A percentile compares a stretch with the other conserved stretches of the same genome.
phyloP scores from a whole-genome alignment of 2,888 invertebrate species.

The Lissocephala sabroskyi region DNA sequence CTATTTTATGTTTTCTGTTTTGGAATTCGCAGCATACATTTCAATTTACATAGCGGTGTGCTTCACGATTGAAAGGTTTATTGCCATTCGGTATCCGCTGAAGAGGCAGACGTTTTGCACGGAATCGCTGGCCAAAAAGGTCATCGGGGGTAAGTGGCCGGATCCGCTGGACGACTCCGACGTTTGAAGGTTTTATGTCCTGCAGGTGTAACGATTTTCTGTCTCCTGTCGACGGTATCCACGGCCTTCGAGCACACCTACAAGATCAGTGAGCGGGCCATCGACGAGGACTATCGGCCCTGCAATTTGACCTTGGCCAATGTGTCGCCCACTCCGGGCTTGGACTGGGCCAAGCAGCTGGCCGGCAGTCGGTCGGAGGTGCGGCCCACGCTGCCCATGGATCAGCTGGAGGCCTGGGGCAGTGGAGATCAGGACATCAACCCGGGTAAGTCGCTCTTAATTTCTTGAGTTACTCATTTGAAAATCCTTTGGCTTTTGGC shows the following conservation, averaged over 20 bases:
- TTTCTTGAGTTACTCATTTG: no score
- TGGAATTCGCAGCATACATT: constrained; percentile 74
- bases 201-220: constrained; percentile 74
- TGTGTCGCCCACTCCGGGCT: constrained; percentile 35
- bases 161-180: no score
- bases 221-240: constrained; percentile 77
- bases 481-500: no score
- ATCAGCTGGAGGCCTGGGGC: constrained; percentile 18
- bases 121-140: constrained; percentile 79
- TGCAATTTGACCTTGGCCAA: constrained; percentile 58
- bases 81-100: constrained; percentile 83
- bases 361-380: no score
- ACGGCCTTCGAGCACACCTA: constrained; percentile 80
- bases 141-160: constrained; percentile 73
- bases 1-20: no score
- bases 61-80: constrained; percentile 84
- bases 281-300: constrained; percentile 61
- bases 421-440: constrained; percentile 26
- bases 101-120: constrained; percentile 81
- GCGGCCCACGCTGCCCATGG: constrained; percentile 11
- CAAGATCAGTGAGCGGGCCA: constrained; percentile 46
- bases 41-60: constrained; percentile 84
- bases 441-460: constrained; percentile 28
- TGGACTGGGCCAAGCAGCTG: not conserved
- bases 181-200: no score